Percentiles rank a stretch among this genome's conserved stretches.
Conservation (phyloP, 2,888 invertebrate genomes). For the Dasypolia templi region DNA sequence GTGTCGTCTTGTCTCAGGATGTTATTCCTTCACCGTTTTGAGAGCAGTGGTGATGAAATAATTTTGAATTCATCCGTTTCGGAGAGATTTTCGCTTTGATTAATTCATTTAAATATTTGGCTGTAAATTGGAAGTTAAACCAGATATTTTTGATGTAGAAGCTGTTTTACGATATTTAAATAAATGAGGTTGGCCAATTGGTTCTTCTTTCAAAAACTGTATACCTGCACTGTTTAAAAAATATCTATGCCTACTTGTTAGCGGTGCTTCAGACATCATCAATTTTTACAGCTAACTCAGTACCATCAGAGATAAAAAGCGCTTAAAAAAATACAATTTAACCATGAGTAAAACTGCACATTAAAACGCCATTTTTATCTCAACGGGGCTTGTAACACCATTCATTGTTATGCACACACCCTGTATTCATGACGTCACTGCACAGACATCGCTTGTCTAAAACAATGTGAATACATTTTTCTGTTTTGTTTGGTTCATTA, state of each 20-base stretch:
- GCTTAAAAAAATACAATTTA: constrained; percentile 22
- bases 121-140: not conserved
- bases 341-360: constrained; percentile 34
- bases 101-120: not conserved
- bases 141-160: not conserved
- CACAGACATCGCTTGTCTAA: constrained; percentile 59
- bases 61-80: constrained; percentile 15
- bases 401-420: constrained; percentile 65
- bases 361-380: constrained; percentile 57
- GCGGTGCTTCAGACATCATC: not conserved
- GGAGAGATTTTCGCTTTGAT: constrained; percentile 1
- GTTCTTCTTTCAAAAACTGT: not conserved
- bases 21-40: no score
- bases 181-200: no score
- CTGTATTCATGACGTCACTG: constrained; percentile 50
- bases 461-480: constrained; percentile 63
- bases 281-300: constrained; percentile 15
- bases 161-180: not conserved
- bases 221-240: not conserved
- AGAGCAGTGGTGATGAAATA: no score
- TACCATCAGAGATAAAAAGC: constrained; percentile 7
- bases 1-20: no score
- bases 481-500: constrained; percentile 54
- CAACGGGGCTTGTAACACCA: constrained; percentile 43
- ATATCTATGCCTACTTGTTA: no score